A percentile compares a stretch with the other conserved stretches of the same genome.
phyloP scores from a whole-genome alignment of 2,888 invertebrate genomes.

The Rapana venosa region DNA sequence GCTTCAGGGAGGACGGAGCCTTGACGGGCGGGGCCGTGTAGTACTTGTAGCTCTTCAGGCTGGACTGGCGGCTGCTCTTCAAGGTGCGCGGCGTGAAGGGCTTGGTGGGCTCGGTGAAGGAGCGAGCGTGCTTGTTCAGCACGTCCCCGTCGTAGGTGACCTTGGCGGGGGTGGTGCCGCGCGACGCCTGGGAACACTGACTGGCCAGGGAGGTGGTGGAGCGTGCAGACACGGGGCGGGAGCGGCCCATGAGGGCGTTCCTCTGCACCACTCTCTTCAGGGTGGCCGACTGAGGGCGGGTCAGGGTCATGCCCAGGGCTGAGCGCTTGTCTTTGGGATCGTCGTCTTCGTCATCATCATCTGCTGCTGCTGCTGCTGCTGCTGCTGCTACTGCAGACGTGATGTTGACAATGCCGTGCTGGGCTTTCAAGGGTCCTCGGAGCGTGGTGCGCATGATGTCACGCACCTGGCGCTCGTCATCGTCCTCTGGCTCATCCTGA shows the following conservation, averaged over 20 bases:
- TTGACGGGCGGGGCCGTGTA: constrained; percentile 68
- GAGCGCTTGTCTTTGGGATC: constrained; percentile 28
- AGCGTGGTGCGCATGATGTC: constrained; percentile 69
- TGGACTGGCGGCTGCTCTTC: constrained; percentile 70
- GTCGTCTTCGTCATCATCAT: not conserved
- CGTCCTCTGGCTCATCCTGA: constrained; percentile 67
- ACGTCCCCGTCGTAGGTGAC: constrained; percentile 71
- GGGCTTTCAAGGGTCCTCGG: constrained; percentile 60
- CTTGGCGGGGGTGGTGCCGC: constrained; percentile 49
- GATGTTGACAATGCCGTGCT: constrained; percentile 38
- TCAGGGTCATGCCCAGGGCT: not conserved
- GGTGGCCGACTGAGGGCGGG: constrained; percentile 29
- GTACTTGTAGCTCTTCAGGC: constrained; percentile 72
- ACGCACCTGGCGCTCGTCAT: constrained; percentile 65
- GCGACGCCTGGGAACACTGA: constrained; percentile 51
- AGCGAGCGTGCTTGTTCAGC: constrained; percentile 69
- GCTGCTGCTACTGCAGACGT: constrained; percentile 23
- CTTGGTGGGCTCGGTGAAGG: constrained; percentile 73
- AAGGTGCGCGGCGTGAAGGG: constrained; percentile 77
- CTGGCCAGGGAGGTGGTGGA: constrained; percentile 61
- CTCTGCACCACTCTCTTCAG: constrained; percentile 31
- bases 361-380: not conserved
- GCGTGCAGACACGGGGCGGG: constrained; percentile 45
- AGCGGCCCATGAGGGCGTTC: not conserved
- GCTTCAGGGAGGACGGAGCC: not conserved